Conservation (phyloP, 2,797 vertebrate genomes). For the Menidia menidia region DNA sequence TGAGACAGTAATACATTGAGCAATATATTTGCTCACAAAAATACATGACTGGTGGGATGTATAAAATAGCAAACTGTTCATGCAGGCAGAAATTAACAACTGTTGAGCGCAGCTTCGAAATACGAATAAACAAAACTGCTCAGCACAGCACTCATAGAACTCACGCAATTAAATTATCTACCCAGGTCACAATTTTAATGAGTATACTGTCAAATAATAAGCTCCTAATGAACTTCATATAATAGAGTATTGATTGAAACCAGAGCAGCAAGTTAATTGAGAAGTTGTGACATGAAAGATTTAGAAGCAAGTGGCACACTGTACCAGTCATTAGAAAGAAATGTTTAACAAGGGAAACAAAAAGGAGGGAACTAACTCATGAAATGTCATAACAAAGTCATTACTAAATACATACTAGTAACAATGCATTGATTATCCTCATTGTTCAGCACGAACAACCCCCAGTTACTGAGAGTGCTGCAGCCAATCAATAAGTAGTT, state of each 20-base stretch:
- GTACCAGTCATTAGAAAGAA: slow-evolving; percentile 29
- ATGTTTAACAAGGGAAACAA: slow-evolving; percentile 31
- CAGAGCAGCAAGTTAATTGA: slow-evolving; percentile 41
- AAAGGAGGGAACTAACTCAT: slow-evolving; percentile 24
- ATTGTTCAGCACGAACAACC: slow-evolving; percentile 36
- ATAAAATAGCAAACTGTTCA: not conserved
- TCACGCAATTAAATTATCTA: slow-evolving; percentile 44
- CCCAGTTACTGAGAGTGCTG: slow-evolving; percentile 33
- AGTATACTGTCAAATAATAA: slow-evolving; percentile 48
- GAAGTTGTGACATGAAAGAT: slow-evolving; percentile 43
- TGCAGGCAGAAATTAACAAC: not conserved
- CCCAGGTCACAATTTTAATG: slow-evolving; percentile 48
- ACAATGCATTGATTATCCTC: slow-evolving; percentile 25
- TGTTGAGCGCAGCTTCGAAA: not conserved
- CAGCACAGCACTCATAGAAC: slow-evolving; percentile 2
- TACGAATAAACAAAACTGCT: slow-evolving; percentile 11
- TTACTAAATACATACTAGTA: slow-evolving; percentile 30
- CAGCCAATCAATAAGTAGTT: slow-evolving; percentile 75
- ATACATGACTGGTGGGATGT: not conserved
- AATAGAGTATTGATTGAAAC: slow-evolving; percentile 59
- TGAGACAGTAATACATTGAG: no score
- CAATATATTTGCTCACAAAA: not conserved
- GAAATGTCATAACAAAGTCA: slow-evolving; percentile 31
- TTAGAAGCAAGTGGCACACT: slow-evolving; percentile 22
- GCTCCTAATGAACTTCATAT: slow-evolving; percentile 57